phyloP scores from a whole-genome alignment of 2,113 vertebrate species.

The Bubo bubo region DNA sequence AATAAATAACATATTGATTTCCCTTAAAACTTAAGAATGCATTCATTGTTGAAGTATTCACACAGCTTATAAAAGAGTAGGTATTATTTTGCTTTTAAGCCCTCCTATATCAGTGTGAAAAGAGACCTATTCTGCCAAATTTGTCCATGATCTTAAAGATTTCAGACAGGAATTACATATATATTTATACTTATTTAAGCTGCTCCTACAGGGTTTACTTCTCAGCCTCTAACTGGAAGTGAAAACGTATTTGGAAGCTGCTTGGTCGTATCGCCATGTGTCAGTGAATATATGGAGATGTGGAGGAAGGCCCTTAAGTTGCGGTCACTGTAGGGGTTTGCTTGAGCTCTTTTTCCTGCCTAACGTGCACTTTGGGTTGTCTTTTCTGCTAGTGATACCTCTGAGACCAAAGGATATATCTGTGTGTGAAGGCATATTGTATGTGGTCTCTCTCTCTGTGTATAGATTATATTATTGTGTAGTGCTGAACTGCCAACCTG shows the following conservation, averaged over 20 bases:
- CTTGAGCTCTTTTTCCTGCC: background rate
- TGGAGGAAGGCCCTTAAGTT: background rate
- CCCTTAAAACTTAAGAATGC: constrained; percentile 20
- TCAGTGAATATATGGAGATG: background rate
- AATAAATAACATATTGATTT: constrained; percentile 57
- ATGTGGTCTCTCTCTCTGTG: background rate
- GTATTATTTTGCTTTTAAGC: constrained; percentile 13
- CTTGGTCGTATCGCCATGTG: background rate
- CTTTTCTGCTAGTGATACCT: background rate
- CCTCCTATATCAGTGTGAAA: background rate
- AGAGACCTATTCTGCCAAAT: background rate
- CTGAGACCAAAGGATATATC: background rate
- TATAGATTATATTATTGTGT: no score
- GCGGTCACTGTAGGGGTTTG: background rate
- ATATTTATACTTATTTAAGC: background rate
- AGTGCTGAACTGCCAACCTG: background rate
- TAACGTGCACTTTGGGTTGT: background rate
- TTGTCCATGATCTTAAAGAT: background rate
- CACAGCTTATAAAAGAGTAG: background rate
- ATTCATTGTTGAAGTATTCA: constrained; percentile 2
- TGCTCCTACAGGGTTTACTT: background rate
- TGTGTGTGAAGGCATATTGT: background rate
- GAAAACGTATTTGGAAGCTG: background rate
- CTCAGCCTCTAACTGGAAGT: background rate
- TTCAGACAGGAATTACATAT: background rate